Base-by-base conservation (phyloP, 23 tunicate species). In the Trididemnum nubilum region DNA sequence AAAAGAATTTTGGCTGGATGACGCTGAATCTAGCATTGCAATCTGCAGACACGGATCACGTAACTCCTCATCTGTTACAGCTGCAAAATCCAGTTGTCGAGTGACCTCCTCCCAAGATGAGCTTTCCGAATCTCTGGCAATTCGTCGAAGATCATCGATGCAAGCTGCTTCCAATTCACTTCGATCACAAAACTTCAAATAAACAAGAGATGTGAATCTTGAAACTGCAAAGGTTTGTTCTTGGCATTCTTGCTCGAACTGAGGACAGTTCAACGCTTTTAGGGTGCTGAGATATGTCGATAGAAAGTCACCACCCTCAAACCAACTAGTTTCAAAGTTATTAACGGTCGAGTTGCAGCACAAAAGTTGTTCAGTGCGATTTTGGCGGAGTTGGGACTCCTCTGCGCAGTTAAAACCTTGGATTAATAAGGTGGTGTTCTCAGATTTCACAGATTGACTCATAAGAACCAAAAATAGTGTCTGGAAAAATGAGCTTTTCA, bases 1-100 rank as follows among this genome's bases (percentile, higher is more conserved):
- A 49, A 38, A 79, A 0, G 57, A 52, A 0, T 61, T 57, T 57
- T 7, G 18, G 22, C 81, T 85, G 1, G 71, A 75, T 1, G 39
- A 23, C 25, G 40, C 81, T 82, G 72, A 23, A 36, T 88, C 92
- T 36, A 58, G 82, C 40, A 84, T 35, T 2, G 94, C 83, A 1
- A 89, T 88, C 32, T 89, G 94, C 33, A 78, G 36, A 51, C 94
- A 89, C 29, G 94, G 94, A 32, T 35, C 31, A 7, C 7, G 9
- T 18, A 70, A 35, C 7, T 70, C 44, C 9, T 70, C 76, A 7
- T 70, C 23, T 4, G n/a, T 70, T 26, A 70, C 3, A 2, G 28
- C 37, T 5, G 4, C 2, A 70, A 70, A 34, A 31, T 70, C 31
- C 7, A 70, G 4, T 2, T 35, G 28, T 4, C 38, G n/a, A 9